Conservation (phyloP, 1,140 invertebrate species). For the Leptonema lineaticorne region DNA sequence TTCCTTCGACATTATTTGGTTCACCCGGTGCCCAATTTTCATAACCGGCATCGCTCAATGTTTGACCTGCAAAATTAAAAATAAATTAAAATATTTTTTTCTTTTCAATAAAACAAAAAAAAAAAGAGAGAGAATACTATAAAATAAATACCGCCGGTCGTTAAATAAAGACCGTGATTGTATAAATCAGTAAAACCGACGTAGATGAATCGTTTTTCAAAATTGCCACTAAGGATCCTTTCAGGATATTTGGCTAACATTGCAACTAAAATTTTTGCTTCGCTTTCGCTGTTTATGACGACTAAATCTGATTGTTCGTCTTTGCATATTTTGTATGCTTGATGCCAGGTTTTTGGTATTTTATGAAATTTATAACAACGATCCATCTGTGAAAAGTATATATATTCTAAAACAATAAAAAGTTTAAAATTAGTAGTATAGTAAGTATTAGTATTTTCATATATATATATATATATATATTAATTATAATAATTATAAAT, state of each 20-base stretch:
- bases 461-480: too few relatives aligned
- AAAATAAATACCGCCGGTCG: not conserved
- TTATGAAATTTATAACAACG: slow-evolving; percentile 45
- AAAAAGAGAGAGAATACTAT: not conserved
- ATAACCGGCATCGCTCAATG: slow-evolving; percentile 43
- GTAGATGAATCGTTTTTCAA: not conserved
- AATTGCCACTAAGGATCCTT: not conserved
- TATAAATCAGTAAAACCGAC: slow-evolving; percentile 14
- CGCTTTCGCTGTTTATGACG: slow-evolving; percentile 41
- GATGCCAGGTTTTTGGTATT: slow-evolving; percentile 39
- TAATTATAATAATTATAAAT: too few relatives aligned
- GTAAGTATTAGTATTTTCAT: too few relatives aligned
- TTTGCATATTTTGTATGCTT: slow-evolving; percentile 43
- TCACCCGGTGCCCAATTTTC: slow-evolving; percentile 42
- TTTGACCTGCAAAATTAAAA: slow-evolving; percentile 26
- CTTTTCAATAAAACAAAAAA: not conserved
- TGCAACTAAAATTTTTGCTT: slow-evolving; percentile 4
- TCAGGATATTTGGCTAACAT: not conserved
- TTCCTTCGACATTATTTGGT: slow-evolving; percentile 31
- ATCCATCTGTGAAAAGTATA: not conserved
- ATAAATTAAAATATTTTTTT: not conserved
- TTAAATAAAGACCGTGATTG: not conserved
- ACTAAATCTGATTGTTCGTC: slow-evolving; percentile 43
- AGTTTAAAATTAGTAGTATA: not conserved
- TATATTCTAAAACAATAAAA: not conserved